Conservation (phyloP, 2,888 invertebrate species). For the Chaetogeoica ovagalla region DNA sequence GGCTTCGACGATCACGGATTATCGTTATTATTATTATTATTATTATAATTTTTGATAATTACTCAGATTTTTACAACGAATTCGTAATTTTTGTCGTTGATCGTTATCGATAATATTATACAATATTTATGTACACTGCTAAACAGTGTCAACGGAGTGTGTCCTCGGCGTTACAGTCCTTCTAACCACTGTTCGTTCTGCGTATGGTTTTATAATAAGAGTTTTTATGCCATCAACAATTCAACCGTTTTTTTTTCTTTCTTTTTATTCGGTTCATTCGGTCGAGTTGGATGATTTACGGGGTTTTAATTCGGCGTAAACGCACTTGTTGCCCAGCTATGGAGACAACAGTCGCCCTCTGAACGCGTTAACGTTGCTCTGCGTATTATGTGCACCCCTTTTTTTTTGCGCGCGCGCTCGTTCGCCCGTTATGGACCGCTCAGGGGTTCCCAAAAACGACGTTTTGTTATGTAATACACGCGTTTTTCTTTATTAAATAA, state of each 20-base stretch:
- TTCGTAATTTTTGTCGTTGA: too few relatives aligned
- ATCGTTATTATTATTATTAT: too few relatives aligned
- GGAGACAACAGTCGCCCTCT: constrained; percentile 7
- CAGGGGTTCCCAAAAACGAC: constrained; percentile 44
- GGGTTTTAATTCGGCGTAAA: constrained; percentile 53
- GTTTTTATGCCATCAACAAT: neutral
- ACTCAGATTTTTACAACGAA: too few relatives aligned
- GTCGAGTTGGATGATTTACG: constrained; percentile 46
- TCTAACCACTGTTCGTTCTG: neutral
- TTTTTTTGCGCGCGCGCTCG: constrained; percentile 32
- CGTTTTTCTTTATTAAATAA: too few relatives aligned
- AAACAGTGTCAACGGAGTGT: too few relatives aligned
- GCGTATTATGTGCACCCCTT: constrained; percentile 2
- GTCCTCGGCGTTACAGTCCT: neutral
- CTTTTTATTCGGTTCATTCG: constrained; percentile 6
- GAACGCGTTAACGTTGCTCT: constrained; percentile 15
- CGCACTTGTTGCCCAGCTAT: constrained; percentile 53
- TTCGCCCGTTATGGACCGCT: neutral
- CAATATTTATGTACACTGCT: too few relatives aligned
- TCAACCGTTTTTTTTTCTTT: constrained; percentile 10
- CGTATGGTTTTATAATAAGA: neutral
- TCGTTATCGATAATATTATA: too few relatives aligned
- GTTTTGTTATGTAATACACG: too few relatives aligned
- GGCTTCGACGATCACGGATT: too few relatives aligned
- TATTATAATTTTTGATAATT: too few relatives aligned